These are phyloP conservation scores for Anagyrus pseudococci DNA, from an alignment of 2,888 invertebrate genomes.

Conservation along the genomic window DNA sequence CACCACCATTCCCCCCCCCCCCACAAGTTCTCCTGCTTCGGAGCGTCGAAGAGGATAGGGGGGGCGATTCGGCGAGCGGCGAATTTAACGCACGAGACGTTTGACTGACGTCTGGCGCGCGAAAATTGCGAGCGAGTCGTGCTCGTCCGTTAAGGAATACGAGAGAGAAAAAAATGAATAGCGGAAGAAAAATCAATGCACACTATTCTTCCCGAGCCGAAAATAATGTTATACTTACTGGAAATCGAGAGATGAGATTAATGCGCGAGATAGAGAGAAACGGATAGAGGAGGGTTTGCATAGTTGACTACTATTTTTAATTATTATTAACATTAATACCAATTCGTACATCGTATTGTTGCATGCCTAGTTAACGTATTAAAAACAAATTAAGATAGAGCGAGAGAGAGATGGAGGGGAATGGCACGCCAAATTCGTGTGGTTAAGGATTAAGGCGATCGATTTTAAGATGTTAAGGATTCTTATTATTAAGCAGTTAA, in stretches of 20 bases:
- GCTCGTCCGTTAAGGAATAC: too few relatives aligned
- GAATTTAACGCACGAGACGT: too few relatives aligned
- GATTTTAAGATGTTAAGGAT: conserved; percentile 32
- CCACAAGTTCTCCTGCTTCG: background rate
- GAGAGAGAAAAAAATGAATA: background rate
- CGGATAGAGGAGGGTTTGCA: conserved; percentile 38
- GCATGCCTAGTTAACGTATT: conserved; percentile 59
- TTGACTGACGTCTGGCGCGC: too few relatives aligned
- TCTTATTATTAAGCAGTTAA: conserved; percentile 32
- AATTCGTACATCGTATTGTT: conserved; percentile 55
- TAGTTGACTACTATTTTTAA: conserved; percentile 55
- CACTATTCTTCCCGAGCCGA: conserved; percentile 61
- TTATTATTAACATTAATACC: conserved; percentile 39
- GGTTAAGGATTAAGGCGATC: conserved; percentile 29
- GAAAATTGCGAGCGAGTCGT: too few relatives aligned
- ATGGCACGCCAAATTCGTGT: conserved; percentile 37
- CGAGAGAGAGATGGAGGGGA: too few relatives aligned
- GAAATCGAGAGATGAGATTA: conserved; percentile 34
- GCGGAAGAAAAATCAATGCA: conserved; percentile 33
- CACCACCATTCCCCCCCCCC: background rate
- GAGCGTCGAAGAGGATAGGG: conserved; percentile 16
- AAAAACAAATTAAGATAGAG: conserved; percentile 20
- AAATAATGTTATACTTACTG: conserved; percentile 54
- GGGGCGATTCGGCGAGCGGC: too few relatives aligned
- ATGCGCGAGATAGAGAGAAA: conserved; percentile 24